phyloP scores from a whole-genome alignment of 1,140 invertebrate species.

The Centruroides vittatus region DNA sequence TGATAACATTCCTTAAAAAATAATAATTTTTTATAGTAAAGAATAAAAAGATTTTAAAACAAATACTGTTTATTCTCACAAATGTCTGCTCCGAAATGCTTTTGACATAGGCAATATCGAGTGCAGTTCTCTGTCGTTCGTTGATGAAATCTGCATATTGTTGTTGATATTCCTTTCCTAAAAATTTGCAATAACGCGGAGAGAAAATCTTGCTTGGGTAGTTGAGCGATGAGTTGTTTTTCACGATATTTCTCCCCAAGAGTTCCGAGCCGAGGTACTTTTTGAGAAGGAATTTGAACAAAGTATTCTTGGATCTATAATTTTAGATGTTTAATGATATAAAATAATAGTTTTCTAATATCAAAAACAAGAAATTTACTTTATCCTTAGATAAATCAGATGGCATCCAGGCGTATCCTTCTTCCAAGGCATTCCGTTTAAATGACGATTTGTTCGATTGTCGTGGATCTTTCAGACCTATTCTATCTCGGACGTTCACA shows the following conservation, averaged over 20 bases:
- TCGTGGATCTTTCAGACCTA: too few species aligned
- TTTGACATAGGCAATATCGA: constrained; percentile 75
- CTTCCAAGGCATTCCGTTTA: too few species aligned
- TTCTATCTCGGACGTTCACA: too few species aligned
- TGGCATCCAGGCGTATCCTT: too few species aligned
- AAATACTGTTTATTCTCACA: constrained; percentile 23
- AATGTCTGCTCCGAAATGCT: constrained; percentile 32
- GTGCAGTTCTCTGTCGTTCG: constrained; percentile 78
- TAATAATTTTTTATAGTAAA: background rate
- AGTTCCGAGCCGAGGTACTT: constrained; percentile 56
- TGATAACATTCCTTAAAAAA: constrained; percentile 42
- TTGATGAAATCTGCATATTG: constrained; percentile 79
- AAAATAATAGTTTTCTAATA: too few species aligned
- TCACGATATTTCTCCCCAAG: constrained; percentile 61
- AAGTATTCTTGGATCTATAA: constrained; percentile 50
- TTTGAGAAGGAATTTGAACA: constrained; percentile 52
- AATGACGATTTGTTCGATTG: too few species aligned
- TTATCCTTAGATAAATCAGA: too few species aligned
- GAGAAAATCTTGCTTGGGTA: constrained; percentile 91
- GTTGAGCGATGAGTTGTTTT: constrained; percentile 67
- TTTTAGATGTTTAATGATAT: too few species aligned
- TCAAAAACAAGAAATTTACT: too few species aligned
- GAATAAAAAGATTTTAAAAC: too few species aligned
- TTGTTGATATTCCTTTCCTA: constrained; percentile 51
- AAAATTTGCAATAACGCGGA: constrained; percentile 68